Base-by-base conservation (phyloP, 2,797 vertebrate species). In the Okamejei kenojei region DNA sequence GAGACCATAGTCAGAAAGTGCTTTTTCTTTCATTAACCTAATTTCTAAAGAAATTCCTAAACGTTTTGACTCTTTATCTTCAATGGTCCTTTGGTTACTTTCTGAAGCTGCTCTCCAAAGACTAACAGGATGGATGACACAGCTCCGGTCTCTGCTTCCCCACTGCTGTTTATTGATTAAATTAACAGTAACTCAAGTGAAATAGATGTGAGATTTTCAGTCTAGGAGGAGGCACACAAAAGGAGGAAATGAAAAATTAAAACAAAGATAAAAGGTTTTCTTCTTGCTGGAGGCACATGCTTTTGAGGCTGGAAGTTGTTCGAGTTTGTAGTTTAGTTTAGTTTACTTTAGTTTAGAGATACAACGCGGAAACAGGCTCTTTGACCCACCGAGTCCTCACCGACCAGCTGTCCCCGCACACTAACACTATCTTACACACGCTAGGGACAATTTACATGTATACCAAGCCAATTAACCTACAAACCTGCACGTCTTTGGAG, bases 111-210 rank as follows among this genome's bases (percentile, higher is more conserved):
- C 90, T 54, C 13, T 81, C 93, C 81, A 63, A 94, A 94, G 94
- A 94, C 94, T 93, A 94, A 95, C 94, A 92, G 45, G 95, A 94
- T 94, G 94, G 95, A 93, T 93, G 93, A 95, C 94, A 92, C 95
- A 96, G 93, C 94, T 94, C 95, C 95, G 95, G 94, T 96, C 95
- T 93, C 94, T 94, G 93, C 95, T 38, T 95, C 94, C 92, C 96
- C 92, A 95, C 73, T 94, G 94, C 93, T 77, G 93, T 96, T 13
- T 96, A 97, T 97, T 93, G 97, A 97, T 97, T 95, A 94, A 96
- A 96, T 97, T 96, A 96, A 95, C 95, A 95, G 96, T 96, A 95
- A 95, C 95, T 96, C 95, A 45, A 90, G 95, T 93, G 93, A 95
- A 94, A 97, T 97, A 95, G 93, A 96, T 97, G 96, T 93, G 93